phyloP scores from a whole-genome alignment of 1,140 invertebrate genomes.

The Triops longicaudatus region DNA sequence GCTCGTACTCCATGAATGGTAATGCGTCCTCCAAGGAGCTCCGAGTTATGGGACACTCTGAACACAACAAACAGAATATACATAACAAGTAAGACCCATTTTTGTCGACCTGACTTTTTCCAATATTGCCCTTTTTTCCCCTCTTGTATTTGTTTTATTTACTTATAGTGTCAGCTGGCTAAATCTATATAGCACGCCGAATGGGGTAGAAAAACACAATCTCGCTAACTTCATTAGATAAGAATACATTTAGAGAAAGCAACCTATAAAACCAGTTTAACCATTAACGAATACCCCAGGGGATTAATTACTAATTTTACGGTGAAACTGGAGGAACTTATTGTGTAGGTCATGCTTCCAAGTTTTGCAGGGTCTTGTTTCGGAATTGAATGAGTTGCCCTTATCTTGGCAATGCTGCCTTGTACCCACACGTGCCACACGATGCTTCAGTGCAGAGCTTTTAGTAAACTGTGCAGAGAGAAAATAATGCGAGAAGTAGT shows the following conservation, averaged over 20 bases:
- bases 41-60: conserved; percentile 75
- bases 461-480: not conserved
- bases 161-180: not conserved
- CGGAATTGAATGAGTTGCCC: not conserved
- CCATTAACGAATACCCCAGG: too few species aligned
- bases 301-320: too few species aligned
- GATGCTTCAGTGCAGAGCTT: not conserved
- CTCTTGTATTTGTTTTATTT: not conserved
- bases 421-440: not conserved
- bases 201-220: too few species aligned
- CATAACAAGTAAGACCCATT: conserved; percentile 36
- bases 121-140: not conserved
- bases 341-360: not conserved
- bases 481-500: too few species aligned
- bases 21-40: conserved; percentile 71
- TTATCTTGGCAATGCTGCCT: not conserved
- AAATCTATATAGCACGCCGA: too few species aligned
- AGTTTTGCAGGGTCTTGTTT: not conserved
- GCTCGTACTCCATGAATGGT: conserved; percentile 48
- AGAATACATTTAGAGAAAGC: too few species aligned
- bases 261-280: too few species aligned
- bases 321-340: too few species aligned
- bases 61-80: conserved; percentile 47
- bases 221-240: too few species aligned
- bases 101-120: not conserved